Conservation (phyloP, 2,113 vertebrate genomes). For the Ceratotherium simum region DNA sequence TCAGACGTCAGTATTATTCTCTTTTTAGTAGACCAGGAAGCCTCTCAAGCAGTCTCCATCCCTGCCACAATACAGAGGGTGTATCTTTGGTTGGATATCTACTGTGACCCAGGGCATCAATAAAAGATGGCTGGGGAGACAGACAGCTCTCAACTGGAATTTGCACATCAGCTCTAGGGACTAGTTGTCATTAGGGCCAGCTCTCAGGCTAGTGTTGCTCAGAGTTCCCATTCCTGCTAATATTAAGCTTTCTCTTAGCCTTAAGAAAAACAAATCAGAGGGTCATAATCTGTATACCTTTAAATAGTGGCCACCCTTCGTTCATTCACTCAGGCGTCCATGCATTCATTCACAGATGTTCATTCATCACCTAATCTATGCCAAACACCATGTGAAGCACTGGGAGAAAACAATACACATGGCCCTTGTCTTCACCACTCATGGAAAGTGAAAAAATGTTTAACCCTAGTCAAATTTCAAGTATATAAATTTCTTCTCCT, state of each 20-base stretch:
- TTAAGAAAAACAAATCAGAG: background rate
- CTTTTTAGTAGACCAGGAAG: background rate
- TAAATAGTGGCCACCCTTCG: background rate
- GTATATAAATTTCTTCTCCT: background rate
- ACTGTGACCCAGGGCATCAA: background rate
- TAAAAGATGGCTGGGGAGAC: background rate
- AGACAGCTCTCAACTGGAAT: background rate
- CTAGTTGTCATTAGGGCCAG: background rate
- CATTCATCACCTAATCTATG: background rate
- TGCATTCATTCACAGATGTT: background rate
- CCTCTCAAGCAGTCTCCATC: background rate
- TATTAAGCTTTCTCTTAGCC: background rate
- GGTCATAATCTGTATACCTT: background rate
- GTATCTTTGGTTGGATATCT: background rate
- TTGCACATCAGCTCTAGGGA: background rate
- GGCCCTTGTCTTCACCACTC: background rate
- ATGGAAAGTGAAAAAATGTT: background rate
- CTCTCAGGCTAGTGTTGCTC: background rate
- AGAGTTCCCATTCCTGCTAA: background rate
- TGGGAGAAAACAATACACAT: background rate
- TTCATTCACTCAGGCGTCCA: background rate
- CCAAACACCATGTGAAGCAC: background rate
- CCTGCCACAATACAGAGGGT: background rate
- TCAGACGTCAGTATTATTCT: background rate
- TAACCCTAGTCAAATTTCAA: background rate